phyloP scores from a whole-genome alignment of 1,140 invertebrate species.

The Thalassaphorura encarpata region DNA sequence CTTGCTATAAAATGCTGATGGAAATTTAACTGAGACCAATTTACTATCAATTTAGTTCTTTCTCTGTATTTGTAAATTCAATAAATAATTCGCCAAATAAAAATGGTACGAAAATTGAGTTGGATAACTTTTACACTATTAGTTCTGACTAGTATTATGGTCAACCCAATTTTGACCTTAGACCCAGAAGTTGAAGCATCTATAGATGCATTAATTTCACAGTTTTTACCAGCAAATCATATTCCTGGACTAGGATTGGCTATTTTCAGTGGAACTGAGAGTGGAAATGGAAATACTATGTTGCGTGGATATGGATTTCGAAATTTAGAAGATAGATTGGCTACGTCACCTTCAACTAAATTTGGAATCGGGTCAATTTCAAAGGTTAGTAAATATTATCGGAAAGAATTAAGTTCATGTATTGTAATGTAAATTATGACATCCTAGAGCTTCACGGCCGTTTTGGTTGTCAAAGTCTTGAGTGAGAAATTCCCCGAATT shows the following conservation, averaged over 20 bases:
- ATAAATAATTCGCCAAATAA: too few relatives aligned
- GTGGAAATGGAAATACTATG: too few relatives aligned
- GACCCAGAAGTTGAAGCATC: too few relatives aligned
- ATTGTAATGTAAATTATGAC: neutral
- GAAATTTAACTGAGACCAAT: too few relatives aligned
- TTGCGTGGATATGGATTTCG: neutral
- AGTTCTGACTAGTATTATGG: too few relatives aligned
- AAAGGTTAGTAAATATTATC: slow-evolving; percentile 2
- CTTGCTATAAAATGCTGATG: too few relatives aligned
- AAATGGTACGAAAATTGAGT: too few relatives aligned
- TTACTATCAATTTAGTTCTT: too few relatives aligned
- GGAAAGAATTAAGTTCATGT: neutral
- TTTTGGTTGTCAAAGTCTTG: neutral
- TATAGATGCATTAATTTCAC: too few relatives aligned
- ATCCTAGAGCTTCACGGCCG: slow-evolving; percentile 12
- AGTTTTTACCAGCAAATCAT: neutral
- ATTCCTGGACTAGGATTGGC: neutral
- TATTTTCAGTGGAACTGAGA: neutral
- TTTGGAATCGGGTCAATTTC: slow-evolving; percentile 8
- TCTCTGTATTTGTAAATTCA: too few relatives aligned
- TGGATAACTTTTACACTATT: too few relatives aligned
- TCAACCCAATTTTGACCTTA: too few relatives aligned
- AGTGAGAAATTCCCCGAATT: slow-evolving; percentile 7
- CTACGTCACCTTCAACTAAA: neutral
- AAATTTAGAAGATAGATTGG: neutral